Evolutionary conservation across 2,888 invertebrate genomes (phyloP), one percentile per base, ranked within the genome.

Genomic region (Drosophila pullipes): DNA sequence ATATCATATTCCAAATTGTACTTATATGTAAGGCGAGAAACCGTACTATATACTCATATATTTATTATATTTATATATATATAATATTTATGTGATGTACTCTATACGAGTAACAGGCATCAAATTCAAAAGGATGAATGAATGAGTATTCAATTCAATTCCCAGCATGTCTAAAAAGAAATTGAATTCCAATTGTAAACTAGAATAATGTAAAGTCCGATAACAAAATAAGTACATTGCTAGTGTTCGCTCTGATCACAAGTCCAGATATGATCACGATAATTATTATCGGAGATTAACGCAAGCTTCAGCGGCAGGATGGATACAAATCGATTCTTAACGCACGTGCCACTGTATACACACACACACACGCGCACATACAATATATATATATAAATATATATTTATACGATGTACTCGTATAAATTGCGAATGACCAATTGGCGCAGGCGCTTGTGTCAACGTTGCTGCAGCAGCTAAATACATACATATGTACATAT

Each of bases 361-460:
- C 6, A 28, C 37, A 37, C 25, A 13, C 25, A 5, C 55, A 13
- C 33, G 22, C 9, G 44, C 31, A 63, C 18, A 22, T 5, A n/a
- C 22, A 22, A 25, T 25, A 25, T 25, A 25, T 25, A 25, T 50
- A 37, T 18, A 5, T 7, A 31, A 4, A 25, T 37, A 54, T 6
- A 54, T 37, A 41, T 18, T 11, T 28, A 60, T n/a, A 52, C 4
- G 47, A 47, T 25, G 47, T 49, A 50, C 64, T 55, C 47, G 50
- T 49, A 62, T 52, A 63, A 62, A 65, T 61, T 69, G 68, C 76
- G 67, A 62, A 61, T 64, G 31, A 50, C 61, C 30, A 47, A 47
- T 58, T 62, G 69, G 69, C 76, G 76, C 69, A 76, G 58, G 76
- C 79, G 76, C 72, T 41, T 74, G 64, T 47, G 69, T 64, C 22